Base-by-base conservation (phyloP, 2,113 vertebrate genomes). In the Odocoileus virginianus region DNA sequence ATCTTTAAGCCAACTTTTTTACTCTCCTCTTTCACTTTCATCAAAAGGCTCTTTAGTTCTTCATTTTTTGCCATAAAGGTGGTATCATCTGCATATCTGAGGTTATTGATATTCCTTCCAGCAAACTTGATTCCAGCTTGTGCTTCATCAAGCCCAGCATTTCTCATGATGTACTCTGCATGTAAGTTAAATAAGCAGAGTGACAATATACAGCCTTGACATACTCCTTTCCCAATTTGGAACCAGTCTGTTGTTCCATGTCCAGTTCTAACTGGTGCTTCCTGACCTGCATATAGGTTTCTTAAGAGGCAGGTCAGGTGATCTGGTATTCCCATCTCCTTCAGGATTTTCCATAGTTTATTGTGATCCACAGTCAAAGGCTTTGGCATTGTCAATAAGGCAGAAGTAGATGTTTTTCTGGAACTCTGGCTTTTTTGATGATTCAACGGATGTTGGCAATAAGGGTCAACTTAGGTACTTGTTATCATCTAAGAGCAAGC, bases 61-160 rank as follows among this genome's bases (percentile, higher is more conserved):
- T 71, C 67, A 71, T 21, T 71, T 71, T 23, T 21, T 71, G 0
- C 67, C 67, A 40, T 71, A 71, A 40, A 19, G 67, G 19, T 71
- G 5, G 19, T 71, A 10, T 23, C 19, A 71, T 40, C n/a, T 71
- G 67, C n/a, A 12, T 23, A 71, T 40, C n/a, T 71, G n/a, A 71
- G n/a, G 10, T 23, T 23, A 71, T 23, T 71, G 67, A 40, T 40
- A 71, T 40, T 23, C 36, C 2, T 40, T 10, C n/a, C 5, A 6
- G 10, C n/a, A 71, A 40, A 12, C 67, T 71, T 71, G 67, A 71
- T 40, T 40, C 19, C n/a, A 40, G 19, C 67, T 71, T 71, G n/a
- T 40, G 11, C 19, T 71, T 71, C 67, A 21, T 23, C 19, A 9
- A 71, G 67, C n/a, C n/a, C n/a, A 23, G n/a, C 0, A 0, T 71